Percentiles rank a stretch among this genome's conserved stretches.
These are phyloP conservation scores for Rhagonycha lutea DNA, from an alignment of 2,888 invertebrate genomes.

Conservation along the genomic window DNA sequence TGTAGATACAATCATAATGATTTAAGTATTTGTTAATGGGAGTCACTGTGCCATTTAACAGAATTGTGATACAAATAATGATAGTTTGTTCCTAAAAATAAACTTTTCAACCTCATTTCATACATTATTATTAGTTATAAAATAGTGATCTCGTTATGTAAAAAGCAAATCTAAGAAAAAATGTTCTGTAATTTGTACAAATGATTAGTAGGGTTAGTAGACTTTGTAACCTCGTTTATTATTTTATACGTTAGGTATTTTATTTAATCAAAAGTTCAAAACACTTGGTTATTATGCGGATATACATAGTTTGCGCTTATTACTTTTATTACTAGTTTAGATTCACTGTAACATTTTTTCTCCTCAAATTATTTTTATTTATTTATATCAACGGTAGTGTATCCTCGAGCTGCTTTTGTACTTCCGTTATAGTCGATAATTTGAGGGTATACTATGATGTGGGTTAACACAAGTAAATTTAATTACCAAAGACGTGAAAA, in stretches of 20 bases:
- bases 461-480: background rate
- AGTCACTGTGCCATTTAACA: conserved; percentile 42
- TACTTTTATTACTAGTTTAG: background rate
- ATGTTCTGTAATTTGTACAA: conserved; percentile 26
- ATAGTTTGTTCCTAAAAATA: conserved; percentile 52
- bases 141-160: conserved; percentile 48
- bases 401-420: background rate
- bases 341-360: background rate
- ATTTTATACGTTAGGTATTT: background rate
- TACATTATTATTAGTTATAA: conserved; percentile 14
- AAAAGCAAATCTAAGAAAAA: conserved; percentile 25
- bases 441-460: background rate
- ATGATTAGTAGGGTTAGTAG: conserved; percentile 13
- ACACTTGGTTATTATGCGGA: too few species aligned
- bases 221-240: conserved; percentile 4
- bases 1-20: background rate
- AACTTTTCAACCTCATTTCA: conserved; percentile 47
- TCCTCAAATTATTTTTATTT: background rate
- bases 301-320: background rate
- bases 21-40: conserved; percentile 8
- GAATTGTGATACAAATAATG: conserved; percentile 53
- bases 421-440: background rate
- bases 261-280: background rate
- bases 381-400: background rate
- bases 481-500: background rate